Evolutionary conservation across 2,113 vertebrate genomes (phyloP).

Genomic region (Mus pahari): DNA sequence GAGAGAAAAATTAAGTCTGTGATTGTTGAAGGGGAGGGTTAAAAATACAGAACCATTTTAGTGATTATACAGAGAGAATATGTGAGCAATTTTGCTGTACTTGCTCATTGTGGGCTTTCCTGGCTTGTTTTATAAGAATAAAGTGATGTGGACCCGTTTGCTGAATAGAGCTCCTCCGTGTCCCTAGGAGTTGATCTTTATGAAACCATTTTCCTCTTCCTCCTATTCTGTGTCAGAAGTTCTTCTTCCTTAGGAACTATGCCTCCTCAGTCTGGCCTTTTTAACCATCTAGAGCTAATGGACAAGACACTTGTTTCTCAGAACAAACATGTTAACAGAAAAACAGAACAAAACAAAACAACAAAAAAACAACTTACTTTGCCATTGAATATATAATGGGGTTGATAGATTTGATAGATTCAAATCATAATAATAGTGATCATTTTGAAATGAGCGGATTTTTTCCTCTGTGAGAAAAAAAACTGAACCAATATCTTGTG

Average conservation of each 20-base stretch:
- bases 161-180: conserved; percentile 76
- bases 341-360: too few relatives aligned
- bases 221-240: conserved; percentile 69
- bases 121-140: conserved; percentile 75
- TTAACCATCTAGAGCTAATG: conserved; percentile 82
- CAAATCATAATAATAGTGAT: conserved; percentile 43
- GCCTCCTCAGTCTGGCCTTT: conserved; percentile 72
- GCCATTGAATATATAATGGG: neutral
- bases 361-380: conserved; percentile 77
- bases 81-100: conserved; percentile 68
- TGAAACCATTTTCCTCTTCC: conserved; percentile 81
- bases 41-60: conserved; percentile 71
- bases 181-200: conserved; percentile 71
- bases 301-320: conserved; percentile 78
- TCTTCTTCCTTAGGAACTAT: conserved; percentile 81
- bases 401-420: conserved; percentile 51
- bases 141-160: conserved; percentile 76
- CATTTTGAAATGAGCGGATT: conserved; percentile 55
- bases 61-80: conserved; percentile 73
- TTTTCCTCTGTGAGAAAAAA: conserved; percentile 39
- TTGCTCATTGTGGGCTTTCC: conserved; percentile 79
- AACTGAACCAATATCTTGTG: neutral
- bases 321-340: conserved; percentile 67
- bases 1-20: conserved; percentile 39
- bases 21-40: conserved; percentile 70